phyloP scores from a whole-genome alignment of 2,888 invertebrate genomes.

The Lasioglossum morio region DNA sequence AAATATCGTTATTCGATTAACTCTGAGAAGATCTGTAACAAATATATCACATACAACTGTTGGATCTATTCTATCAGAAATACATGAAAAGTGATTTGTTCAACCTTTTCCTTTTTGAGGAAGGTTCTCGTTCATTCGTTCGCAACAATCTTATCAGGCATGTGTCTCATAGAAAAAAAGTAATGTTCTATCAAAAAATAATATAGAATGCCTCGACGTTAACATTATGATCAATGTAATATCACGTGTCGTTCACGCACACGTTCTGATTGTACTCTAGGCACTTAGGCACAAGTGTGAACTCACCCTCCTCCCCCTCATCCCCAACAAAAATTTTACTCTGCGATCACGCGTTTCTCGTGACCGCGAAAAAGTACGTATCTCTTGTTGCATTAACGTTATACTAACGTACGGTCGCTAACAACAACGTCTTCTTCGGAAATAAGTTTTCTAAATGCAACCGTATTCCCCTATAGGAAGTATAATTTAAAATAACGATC shows the following conservation, averaged over 20 bases:
- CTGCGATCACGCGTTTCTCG: background rate
- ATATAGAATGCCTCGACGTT: slow-evolving; percentile 24
- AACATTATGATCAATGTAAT: slow-evolving; percentile 20
- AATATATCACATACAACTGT: slow-evolving; percentile 41
- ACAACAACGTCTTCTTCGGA: background rate
- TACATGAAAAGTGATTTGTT: background rate
- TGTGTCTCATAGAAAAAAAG: background rate
- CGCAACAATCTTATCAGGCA: slow-evolving; percentile 3
- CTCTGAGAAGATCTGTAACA: slow-evolving; percentile 30
- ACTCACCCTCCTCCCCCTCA: background rate
- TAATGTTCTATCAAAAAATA: background rate
- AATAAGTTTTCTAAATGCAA: background rate
- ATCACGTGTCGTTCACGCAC: background rate
- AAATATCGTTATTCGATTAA: slow-evolving; percentile 29
- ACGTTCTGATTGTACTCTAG: background rate
- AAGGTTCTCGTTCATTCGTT: slow-evolving; percentile 6
- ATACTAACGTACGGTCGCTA: background rate
- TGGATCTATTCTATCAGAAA: slow-evolving; percentile 13
- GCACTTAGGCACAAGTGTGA: background rate
- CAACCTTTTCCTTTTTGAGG: background rate
- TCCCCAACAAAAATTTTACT: background rate
- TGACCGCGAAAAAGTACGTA: slow-evolving; percentile 25
- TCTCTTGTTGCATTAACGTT: background rate
- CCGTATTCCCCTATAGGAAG: background rate
- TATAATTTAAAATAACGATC: background rate